Conservation (phyloP, 2,797 vertebrate genomes). For the Pangasius mekongensis region DNA sequence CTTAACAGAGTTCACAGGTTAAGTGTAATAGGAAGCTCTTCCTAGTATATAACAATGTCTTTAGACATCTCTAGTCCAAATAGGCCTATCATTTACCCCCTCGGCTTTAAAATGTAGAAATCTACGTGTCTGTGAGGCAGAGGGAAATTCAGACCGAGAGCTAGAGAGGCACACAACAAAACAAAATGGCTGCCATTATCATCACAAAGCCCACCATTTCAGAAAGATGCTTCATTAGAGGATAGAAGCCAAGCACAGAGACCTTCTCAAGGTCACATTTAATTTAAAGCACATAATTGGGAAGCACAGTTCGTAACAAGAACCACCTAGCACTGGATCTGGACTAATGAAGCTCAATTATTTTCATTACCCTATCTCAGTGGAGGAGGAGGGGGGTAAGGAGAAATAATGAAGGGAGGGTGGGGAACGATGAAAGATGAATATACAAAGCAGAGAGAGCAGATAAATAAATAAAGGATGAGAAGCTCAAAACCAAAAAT, state of each 20-base stretch:
- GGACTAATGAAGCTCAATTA: constrained; percentile 89
- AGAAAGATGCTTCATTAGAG: constrained; percentile 83
- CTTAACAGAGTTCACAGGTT: constrained; percentile 56
- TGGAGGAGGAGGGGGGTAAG: constrained; percentile 53
- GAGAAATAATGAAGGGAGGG: constrained; percentile 49
- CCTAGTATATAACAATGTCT: constrained; percentile 51
- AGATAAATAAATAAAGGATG: constrained; percentile 13
- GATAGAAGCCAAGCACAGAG: constrained; percentile 80
- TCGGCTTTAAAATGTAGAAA: constrained; percentile 57
- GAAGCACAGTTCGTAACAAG: constrained; percentile 99
- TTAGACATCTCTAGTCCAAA: constrained; percentile 55
- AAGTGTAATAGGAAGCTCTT: constrained; percentile 57
- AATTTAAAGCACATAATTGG: constrained; percentile 99
- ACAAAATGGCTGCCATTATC: constrained; percentile 73
- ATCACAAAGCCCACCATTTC: constrained; percentile 76
- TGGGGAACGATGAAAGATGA: constrained; percentile 28
- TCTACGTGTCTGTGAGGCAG: constrained; percentile 48
- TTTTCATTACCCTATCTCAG: constrained; percentile 85
- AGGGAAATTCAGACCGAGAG: constrained; percentile 20
- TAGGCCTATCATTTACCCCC: constrained; percentile 55
- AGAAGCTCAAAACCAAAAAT: background rate
- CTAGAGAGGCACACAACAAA: constrained; percentile 53
- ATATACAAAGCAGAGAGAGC: constrained; percentile 10
- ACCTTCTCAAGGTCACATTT: constrained; percentile 98
- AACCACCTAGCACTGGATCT: constrained; percentile 74